A percentile compares a stretch with the other conserved stretches of the same genome.
Conservation (phyloP, 2,888 invertebrate genomes). For the Pasiphila rectangulata region DNA sequence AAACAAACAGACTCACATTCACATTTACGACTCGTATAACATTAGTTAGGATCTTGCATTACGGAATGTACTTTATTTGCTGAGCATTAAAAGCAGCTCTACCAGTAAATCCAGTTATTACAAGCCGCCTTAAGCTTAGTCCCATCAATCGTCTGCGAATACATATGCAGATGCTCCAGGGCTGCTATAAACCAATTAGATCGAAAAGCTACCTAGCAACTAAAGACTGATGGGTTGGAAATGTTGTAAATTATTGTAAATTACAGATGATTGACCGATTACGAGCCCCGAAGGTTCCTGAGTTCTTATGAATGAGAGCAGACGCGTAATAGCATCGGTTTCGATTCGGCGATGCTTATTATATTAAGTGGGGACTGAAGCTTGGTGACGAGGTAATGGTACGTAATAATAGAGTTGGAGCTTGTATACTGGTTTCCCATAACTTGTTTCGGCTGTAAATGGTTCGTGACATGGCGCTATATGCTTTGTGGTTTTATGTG, state of each 20-base stretch:
- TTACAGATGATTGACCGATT: constrained; percentile 79
- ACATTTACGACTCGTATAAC: too few species aligned
- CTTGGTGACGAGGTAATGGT: constrained; percentile 76
- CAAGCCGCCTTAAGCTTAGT: background rate
- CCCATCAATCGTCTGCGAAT: constrained; percentile 5
- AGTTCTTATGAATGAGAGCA: constrained; percentile 66
- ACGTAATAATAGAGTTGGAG: constrained; percentile 61
- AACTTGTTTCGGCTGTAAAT: constrained; percentile 44
- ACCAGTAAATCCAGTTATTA: background rate
- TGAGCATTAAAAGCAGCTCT: background rate
- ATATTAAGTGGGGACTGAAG: constrained; percentile 77
- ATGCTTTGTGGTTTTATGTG: constrained; percentile 37
- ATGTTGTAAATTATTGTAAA: constrained; percentile 75
- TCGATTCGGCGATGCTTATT: constrained; percentile 77
- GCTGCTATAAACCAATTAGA: constrained; percentile 68
- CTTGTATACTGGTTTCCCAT: constrained; percentile 42
- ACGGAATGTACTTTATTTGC: background rate
- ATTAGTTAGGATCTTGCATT: too few species aligned
- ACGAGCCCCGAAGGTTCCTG: constrained; percentile 58
- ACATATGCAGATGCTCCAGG: constrained; percentile 29
- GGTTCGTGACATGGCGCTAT: constrained; percentile 45
- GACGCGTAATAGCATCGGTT: constrained; percentile 77
- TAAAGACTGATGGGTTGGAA: constrained; percentile 66
- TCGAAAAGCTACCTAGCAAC: constrained; percentile 66
- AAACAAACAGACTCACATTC: too few species aligned